Percentiles rank a stretch among this genome's conserved stretches.
Evolutionary conservation across 2,113 vertebrate genomes (phyloP).

Genomic region (Bos taurus): ARS-UCD2.0 NC_037345.1:5646501-5647000

Average conservation of each 20-base stretch:
- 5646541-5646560: background rate
- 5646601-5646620: background rate
- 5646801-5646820: background rate
- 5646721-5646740: fast-evolving
- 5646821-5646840: background rate
- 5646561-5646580: background rate
- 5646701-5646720: background rate
- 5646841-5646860: background rate
- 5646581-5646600: background rate
- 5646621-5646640: background rate
- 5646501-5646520: background rate
- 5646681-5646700: fast-evolving
- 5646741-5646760: fast-evolving
- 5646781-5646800: background rate
- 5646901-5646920: background rate
- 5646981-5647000: background rate
- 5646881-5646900: fast-evolving
- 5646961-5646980: background rate
- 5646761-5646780: background rate
- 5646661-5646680: background rate
- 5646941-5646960: background rate
- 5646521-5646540: background rate
- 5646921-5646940: background rate
- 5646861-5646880: background rate
- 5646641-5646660: background rate